These are phyloP conservation scores for Nothoprocta pentlandii DNA, from an alignment of 2,113 vertebrate species.

Conservation along the genomic window DNA sequence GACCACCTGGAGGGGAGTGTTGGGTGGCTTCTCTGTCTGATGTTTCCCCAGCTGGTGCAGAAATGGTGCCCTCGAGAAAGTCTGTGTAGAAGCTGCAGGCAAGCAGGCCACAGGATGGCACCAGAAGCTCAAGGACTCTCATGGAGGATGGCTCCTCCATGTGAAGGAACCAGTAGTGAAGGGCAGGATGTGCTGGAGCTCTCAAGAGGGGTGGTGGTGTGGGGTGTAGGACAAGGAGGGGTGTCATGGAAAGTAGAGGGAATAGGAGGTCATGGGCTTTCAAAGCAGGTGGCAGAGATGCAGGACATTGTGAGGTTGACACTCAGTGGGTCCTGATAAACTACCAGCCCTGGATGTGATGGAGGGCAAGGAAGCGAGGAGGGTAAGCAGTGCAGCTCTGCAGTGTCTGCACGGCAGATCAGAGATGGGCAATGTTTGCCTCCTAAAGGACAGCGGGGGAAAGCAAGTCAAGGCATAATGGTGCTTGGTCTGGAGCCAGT, in stretches of 20 bases:
- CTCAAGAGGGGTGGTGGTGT: not conserved
- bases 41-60: no score
- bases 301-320: fast-evolving
- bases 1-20: no score
- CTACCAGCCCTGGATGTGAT: not conserved
- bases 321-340: not conserved
- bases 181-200: not conserved
- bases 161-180: no score
- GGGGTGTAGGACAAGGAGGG: not conserved
- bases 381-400: not conserved
- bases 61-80: not conserved
- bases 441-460: fast-evolving
- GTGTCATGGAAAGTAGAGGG: not conserved
- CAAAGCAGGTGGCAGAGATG: not conserved
- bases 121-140: not conserved
- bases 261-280: not conserved
- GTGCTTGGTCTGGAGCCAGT: fast-evolving
- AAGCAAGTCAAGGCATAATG: fast-evolving
- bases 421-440: no score
- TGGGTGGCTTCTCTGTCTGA: no score
- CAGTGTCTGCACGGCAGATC: fast-evolving
- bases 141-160: not conserved
- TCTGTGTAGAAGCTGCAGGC: fast-evolving
- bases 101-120: not conserved
- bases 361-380: fast-evolving